Conservation (phyloP, 2,113 vertebrate genomes). For the Smithornis capensis region DNA sequence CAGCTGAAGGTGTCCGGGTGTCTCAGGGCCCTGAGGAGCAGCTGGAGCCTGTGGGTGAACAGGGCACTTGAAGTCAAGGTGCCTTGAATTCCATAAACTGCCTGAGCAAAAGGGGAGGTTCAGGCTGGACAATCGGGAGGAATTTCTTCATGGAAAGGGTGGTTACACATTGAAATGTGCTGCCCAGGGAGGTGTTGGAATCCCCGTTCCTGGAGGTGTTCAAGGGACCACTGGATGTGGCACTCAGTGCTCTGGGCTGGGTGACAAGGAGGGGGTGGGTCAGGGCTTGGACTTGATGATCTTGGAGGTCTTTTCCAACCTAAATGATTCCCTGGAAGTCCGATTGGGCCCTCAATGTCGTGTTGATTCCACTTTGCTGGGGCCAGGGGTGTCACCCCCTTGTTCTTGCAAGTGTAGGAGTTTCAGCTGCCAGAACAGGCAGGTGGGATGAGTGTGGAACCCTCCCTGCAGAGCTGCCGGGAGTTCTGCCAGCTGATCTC, state of each 20-base stretch:
- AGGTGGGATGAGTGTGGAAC: background rate
- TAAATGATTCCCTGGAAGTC: background rate
- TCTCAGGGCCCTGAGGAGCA: background rate
- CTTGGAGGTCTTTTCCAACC: too few relatives aligned
- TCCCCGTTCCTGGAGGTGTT: background rate
- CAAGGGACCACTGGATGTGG: rapidly evolving
- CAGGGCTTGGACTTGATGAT: too few relatives aligned
- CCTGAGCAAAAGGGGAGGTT: background rate
- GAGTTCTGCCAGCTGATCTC: background rate
- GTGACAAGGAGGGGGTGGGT: background rate
- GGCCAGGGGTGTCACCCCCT: background rate
- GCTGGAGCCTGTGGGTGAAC: background rate
- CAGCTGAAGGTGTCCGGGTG: background rate
- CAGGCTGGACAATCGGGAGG: background rate
- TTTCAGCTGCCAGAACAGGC: background rate
- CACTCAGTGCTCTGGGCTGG: background rate
- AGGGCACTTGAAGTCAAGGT: background rate
- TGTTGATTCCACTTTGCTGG: background rate
- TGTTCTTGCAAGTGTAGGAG: rapidly evolving
- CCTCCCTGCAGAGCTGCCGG: background rate
- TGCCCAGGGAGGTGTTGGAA: background rate
- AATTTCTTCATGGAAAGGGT: background rate
- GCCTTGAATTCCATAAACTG: too few relatives aligned
- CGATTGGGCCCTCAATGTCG: rapidly evolving
- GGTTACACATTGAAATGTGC: background rate